Percentiles rank a stretch among this genome's conserved stretches.
Conservation (phyloP, 2,888 invertebrate genomes). For the Netelia virgata region DNA sequence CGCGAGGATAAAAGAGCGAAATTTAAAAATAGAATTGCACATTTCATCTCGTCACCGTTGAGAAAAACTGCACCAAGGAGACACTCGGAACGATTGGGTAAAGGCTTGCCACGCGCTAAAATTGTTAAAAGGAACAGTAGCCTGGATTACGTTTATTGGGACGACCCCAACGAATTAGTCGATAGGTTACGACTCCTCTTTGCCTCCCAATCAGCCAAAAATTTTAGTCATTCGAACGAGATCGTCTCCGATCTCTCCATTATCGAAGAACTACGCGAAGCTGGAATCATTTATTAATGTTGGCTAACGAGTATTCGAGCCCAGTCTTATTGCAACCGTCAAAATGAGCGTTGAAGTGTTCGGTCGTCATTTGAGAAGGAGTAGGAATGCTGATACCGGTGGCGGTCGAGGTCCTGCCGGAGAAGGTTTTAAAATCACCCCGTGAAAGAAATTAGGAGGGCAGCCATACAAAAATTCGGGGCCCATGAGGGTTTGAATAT, state of each 20-base stretch:
- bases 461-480: too few species aligned
- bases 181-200: conserved; percentile 63
- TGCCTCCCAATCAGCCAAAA: conserved; percentile 64
- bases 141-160: conserved; percentile 65
- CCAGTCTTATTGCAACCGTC: not conserved
- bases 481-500: too few species aligned
- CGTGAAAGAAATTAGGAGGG: too few species aligned
- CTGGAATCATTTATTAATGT: conserved; percentile 65
- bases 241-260: conserved; percentile 68
- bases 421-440: not conserved
- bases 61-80: too few species aligned
- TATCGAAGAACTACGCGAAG: conserved; percentile 68
- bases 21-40: conserved; percentile 13
- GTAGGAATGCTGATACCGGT: not conserved
- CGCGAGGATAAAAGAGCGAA: conserved; percentile 19
- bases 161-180: conserved; percentile 69
- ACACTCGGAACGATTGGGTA: not conserved
- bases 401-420: not conserved
- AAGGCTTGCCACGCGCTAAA: not conserved
- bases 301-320: too few species aligned
- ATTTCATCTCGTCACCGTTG: too few species aligned
- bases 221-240: conserved; percentile 61
- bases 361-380: conserved; percentile 15
- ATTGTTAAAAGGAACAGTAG: not conserved
- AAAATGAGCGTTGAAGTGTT: conserved; percentile 43